Conservation (phyloP, 2,113 vertebrate genomes). For the Spea multiplicata region DNA sequence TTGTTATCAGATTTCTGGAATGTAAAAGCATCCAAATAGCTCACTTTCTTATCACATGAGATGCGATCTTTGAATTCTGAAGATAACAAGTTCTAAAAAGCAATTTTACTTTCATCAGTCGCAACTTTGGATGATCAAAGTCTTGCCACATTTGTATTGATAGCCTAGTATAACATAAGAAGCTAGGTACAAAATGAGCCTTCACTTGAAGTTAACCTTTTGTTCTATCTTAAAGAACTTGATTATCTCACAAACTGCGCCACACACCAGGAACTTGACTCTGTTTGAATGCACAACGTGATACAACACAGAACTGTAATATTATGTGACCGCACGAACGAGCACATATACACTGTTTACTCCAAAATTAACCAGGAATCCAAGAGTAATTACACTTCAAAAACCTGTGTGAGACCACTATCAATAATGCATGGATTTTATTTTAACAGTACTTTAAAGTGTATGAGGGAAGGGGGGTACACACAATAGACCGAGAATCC, state of each 20-base stretch:
- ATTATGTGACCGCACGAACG: not conserved
- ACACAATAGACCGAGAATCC: not conserved
- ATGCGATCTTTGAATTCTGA: conserved; percentile 26
- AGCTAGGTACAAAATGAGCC: conserved; percentile 28
- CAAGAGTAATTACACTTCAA: not conserved
- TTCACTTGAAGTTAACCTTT: conserved; percentile 43
- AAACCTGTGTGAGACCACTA: not conserved
- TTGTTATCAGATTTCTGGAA: not conserved
- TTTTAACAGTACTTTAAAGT: not conserved
- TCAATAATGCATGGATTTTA: not conserved
- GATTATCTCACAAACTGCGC: conserved; percentile 32
- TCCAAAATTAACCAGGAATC: not conserved
- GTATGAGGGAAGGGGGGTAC: not conserved
- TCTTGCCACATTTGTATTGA: conserved; percentile 23
- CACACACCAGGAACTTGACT: conserved; percentile 5
- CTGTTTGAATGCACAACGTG: not conserved
- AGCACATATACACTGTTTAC: not conserved
- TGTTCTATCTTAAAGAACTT: conserved; percentile 31
- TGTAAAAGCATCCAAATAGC: conserved; percentile 11
- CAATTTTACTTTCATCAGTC: conserved; percentile 46
- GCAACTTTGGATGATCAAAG: conserved; percentile 43
- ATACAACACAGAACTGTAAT: conserved; percentile 1
- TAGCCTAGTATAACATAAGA: conserved; percentile 30
- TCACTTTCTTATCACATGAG: conserved; percentile 17
- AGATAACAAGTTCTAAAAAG: conserved; percentile 29